Conservation (phyloP, 1,140 invertebrate genomes). For the Aphelenchoides besseyi region DNA sequence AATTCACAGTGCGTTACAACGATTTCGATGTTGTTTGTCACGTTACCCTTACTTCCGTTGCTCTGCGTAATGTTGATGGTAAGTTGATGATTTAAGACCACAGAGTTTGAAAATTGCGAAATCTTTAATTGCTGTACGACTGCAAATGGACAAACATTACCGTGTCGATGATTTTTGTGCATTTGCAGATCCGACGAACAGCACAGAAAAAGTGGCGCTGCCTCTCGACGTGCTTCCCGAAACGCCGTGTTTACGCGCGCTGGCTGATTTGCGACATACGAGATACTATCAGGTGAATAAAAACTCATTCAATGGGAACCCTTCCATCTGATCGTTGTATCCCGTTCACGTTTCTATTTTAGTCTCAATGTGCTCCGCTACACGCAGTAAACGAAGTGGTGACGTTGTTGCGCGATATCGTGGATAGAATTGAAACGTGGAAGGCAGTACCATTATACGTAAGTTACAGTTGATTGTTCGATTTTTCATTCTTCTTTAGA, state of each 20-base stretch:
- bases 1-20: not conserved
- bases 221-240: constrained; percentile 32
- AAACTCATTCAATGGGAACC: not conserved
- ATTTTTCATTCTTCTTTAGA: not conserved
- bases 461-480: not conserved
- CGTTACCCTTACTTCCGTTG: constrained; percentile 23
- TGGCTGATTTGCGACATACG: constrained; percentile 97
- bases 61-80: constrained; percentile 4
- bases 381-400: not conserved
- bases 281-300: constrained; percentile 94
- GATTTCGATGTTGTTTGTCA: constrained; percentile 18
- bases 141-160: too few relatives aligned
- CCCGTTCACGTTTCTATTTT: not conserved
- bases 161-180: too few relatives aligned
- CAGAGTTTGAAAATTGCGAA: not conserved
- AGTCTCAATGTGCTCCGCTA: not conserved
- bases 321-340: not conserved
- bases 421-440: constrained; percentile 11
- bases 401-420: constrained; percentile 6
- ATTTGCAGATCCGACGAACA: constrained; percentile 3
- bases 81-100: not conserved
- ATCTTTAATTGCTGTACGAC: too few relatives aligned
- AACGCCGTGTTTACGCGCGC: constrained; percentile 87
- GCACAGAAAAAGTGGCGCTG: not conserved
- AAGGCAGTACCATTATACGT: constrained; percentile 4